Conservation (phyloP, 2,888 invertebrate genomes). For the Alloplasta piceator region DNA sequence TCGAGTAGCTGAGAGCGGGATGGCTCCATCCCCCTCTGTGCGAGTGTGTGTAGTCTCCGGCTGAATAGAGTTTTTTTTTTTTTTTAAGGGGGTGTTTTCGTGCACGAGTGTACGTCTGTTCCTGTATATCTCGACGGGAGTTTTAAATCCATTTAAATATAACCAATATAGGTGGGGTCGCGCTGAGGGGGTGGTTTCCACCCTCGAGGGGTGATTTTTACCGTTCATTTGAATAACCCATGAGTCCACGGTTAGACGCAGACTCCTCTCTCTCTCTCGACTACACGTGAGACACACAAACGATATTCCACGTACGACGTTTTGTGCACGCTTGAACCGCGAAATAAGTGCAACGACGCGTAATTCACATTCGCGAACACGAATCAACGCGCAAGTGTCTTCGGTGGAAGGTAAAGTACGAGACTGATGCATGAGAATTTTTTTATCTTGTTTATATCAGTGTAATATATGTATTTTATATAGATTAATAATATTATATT, state of each 20-base stretch:
- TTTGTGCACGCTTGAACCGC: not conserved
- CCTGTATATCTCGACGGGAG: conserved; percentile 67
- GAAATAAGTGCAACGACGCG: conserved; percentile 51
- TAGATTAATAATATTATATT: not conserved
- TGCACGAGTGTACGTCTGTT: conserved; percentile 28
- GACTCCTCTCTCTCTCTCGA: conserved; percentile 6
- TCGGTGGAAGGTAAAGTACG: conserved; percentile 22
- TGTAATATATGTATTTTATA: conserved; percentile 22
- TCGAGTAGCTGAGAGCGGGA: conserved; percentile 56
- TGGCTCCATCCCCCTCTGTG: conserved; percentile 2
- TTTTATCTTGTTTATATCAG: not conserved
- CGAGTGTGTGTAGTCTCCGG: conserved; percentile 14
- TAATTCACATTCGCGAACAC: conserved; percentile 47
- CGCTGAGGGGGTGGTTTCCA: conserved; percentile 63
- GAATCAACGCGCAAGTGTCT: conserved; percentile 56
- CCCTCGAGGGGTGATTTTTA: conserved; percentile 78
- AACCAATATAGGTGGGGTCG: conserved; percentile 74
- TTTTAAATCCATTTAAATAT: conserved; percentile 81
- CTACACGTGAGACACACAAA: not conserved
- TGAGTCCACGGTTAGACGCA: conserved; percentile 69
- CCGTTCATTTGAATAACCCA: conserved; percentile 81
- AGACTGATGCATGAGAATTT: not conserved
- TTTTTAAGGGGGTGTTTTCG: conserved; percentile 11
- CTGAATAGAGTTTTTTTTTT: not conserved
- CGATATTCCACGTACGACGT: too few species aligned